These are phyloP conservation scores for Bombus pyrosoma DNA, from an alignment of 1,140 invertebrate genomes.

Conservation along the genomic window DNA sequence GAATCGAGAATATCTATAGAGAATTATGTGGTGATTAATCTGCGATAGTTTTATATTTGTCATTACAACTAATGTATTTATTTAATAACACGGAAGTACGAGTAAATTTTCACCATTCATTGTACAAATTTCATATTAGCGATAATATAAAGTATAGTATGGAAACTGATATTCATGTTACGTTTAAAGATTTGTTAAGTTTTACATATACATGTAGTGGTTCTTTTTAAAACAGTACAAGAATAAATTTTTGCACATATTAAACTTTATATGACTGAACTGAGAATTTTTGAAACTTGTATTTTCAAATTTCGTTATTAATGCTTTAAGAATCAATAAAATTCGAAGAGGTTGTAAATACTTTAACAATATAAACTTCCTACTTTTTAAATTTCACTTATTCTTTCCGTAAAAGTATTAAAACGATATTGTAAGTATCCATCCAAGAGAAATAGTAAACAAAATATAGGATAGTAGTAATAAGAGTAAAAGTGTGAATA, in stretches of 20 bases:
- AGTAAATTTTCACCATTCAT: slow-evolving; percentile 53
- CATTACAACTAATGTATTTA: slow-evolving; percentile 65
- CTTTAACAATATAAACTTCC: slow-evolving; percentile 33
- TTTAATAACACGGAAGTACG: slow-evolving; percentile 50
- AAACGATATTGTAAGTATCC: slow-evolving; percentile 16
- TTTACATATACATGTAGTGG: slow-evolving; percentile 65
- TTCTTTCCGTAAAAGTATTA: slow-evolving; percentile 44
- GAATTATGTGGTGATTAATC: slow-evolving; percentile 31
- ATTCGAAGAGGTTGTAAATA: slow-evolving; percentile 50
- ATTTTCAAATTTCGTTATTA: slow-evolving; percentile 27
- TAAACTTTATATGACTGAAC: slow-evolving; percentile 32
- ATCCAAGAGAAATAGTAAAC: neutral
- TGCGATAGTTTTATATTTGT: slow-evolving; percentile 44
- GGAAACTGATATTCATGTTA: slow-evolving; percentile 49
- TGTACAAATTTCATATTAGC: slow-evolving; percentile 68
- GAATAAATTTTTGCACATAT: slow-evolving; percentile 26
- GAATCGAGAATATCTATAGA: slow-evolving; percentile 29
- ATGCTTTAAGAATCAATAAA: slow-evolving; percentile 1
- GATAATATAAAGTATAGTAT: slow-evolving; percentile 28
- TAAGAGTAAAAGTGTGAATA: slow-evolving; percentile 21
- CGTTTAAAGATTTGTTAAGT: slow-evolving; percentile 68
- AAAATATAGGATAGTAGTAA: neutral
- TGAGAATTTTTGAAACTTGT: slow-evolving; percentile 46
- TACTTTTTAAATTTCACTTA: slow-evolving; percentile 27
- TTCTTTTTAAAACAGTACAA: slow-evolving; percentile 44